Evolutionary conservation across 2,113 vertebrate species (phyloP).

Genomic region (Sylvietta virens): DNA sequence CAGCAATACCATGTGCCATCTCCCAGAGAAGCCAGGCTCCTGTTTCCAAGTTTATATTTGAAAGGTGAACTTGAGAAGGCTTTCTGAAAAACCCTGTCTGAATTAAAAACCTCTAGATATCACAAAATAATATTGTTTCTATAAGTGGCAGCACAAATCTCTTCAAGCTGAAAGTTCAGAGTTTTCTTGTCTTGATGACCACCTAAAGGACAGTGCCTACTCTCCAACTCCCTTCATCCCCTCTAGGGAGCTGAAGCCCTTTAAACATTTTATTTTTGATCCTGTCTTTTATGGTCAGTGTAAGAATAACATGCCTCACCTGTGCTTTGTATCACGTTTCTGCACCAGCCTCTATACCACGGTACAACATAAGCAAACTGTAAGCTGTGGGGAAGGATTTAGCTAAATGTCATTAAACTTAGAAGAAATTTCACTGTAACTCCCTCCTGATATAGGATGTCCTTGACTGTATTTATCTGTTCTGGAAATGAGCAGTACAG

Average conservation of each 20-base stretch:
- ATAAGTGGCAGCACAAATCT: background rate
- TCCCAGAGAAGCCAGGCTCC: background rate
- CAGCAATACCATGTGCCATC: background rate
- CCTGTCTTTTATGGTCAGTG: background rate
- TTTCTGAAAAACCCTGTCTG: background rate
- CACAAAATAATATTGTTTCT: background rate
- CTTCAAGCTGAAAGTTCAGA: background rate
- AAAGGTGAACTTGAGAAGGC: background rate
- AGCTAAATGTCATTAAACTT: background rate
- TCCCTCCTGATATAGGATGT: background rate
- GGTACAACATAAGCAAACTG: background rate
- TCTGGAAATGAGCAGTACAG: constrained; percentile 13
- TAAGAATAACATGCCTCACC: background rate
- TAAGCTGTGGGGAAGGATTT: background rate
- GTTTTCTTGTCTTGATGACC: background rate
- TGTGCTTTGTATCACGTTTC: background rate
- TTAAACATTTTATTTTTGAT: background rate
- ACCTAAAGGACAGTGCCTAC: background rate
- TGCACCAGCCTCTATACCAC: background rate
- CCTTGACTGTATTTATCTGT: constrained; percentile 43
- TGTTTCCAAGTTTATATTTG: background rate
- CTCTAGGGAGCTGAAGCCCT: background rate
- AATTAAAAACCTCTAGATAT: background rate
- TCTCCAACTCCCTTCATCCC: background rate
- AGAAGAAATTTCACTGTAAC: background rate